Evolutionary conservation across 92 coral and sea anemone genomes (phyloP), one percentile per base, ranked within the genome.

Genomic region (Epizoanthus illoricatus): DNA sequence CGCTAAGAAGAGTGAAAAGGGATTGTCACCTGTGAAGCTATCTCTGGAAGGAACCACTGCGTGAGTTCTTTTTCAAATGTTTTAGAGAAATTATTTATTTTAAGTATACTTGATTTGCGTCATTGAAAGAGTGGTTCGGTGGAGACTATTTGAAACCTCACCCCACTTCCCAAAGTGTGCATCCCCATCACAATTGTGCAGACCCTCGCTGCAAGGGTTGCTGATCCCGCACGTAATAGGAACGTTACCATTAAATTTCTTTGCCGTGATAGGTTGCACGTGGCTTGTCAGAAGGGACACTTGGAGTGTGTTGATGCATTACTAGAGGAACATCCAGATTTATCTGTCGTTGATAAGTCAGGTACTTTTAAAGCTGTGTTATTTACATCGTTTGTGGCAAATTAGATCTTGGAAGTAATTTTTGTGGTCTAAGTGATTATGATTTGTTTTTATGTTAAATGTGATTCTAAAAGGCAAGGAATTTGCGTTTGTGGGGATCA

Each of bases 11-110:
- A 75, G 33, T 13, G 80, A 75, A 24, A 75, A 40, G 43, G 94
- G 95, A 39, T 87, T 91, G 47, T 90, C 97, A 41, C 92, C 94
- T 1, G 69, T 87, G 20, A 95, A 95, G 85, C 83, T 93, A 69
- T 84, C 85, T 58, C 91, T 91, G 57, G 90, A 84, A 84, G 98
- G 98, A 42, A 93, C 94, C 55, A 95, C 98, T 36, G 93, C 90
- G 98, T 94, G 89, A 92, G 94, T 42, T 55, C 17, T 23, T 78
- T 69, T 43, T 9, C 41, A 42, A 18, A 16, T 43, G 18, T 54
- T 49, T 47, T 8, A 9, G 60, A 40, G 20, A 43, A 8, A 19
- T 11, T 18, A 52, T 3, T 42, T 73, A 45, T 49, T 73, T 5
- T 73, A 73, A 45, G 24, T 18, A 47, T 36, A 17, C 19, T 19